Evolutionary conservation across 2,113 vertebrate genomes (phyloP).

Genomic region (Cheilinus undulatus): DNA sequence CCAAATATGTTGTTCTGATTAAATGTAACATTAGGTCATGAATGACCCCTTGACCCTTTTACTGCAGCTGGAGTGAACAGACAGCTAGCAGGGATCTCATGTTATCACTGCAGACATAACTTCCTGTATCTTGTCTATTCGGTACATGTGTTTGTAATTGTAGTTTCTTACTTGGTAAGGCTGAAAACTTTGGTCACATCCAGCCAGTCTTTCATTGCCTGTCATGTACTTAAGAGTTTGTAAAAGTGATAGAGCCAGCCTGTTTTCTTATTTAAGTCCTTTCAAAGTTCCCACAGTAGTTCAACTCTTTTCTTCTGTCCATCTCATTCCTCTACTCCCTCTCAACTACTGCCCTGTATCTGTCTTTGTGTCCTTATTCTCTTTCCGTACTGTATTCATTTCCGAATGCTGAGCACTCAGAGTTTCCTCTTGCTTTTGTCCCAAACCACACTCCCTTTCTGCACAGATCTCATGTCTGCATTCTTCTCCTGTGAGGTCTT

Average conservation of each 20-base stretch:
- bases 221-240: not conserved
- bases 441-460: slow-evolving; percentile 69
- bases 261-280: slow-evolving; percentile 4
- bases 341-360: slow-evolving; percentile 38
- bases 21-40: not conserved
- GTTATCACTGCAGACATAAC: not conserved
- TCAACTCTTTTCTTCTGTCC: slow-evolving; percentile 2
- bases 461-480: slow-evolving; percentile 76
- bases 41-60: not conserved
- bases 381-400: slow-evolving; percentile 19
- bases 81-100: not conserved
- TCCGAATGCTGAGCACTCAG: slow-evolving; percentile 40
- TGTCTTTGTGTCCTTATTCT: slow-evolving; percentile 55
- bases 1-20: no score
- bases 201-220: slow-evolving; percentile 17
- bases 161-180: slow-evolving; percentile 6
- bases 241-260: slow-evolving; percentile 6
- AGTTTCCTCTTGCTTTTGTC: slow-evolving; percentile 64
- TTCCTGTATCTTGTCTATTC: not conserved
- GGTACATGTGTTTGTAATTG: not conserved
- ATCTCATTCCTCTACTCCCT: slow-evolving; percentile 7
- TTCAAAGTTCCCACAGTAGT: slow-evolving; percentile 7
- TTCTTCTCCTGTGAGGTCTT: slow-evolving; percentile 82
- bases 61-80: not conserved
- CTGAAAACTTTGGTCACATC: slow-evolving; percentile 2